A percentile compares a stretch with the other conserved stretches of the same genome.
Conservation (phyloP, 2,113 vertebrate genomes). For the Pelvicachromis taeniatus region DNA sequence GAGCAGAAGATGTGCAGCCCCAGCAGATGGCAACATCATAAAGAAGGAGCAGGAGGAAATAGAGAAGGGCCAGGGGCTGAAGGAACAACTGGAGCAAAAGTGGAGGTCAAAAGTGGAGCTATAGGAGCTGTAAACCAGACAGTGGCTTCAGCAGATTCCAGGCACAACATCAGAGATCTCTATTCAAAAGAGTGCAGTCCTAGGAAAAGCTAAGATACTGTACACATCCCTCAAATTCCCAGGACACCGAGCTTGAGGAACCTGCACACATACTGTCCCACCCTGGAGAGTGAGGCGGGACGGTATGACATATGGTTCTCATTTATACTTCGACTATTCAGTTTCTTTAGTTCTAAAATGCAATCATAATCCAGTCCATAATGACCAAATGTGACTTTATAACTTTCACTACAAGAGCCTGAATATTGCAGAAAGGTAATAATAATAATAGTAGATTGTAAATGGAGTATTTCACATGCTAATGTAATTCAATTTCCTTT, state of each 20-base stretch:
- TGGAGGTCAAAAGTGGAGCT: not conserved
- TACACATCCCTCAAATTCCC: not conserved
- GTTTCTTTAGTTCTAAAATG: not conserved
- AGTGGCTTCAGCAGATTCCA: not conserved
- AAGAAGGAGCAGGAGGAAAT: not conserved
- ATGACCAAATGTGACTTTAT: not conserved
- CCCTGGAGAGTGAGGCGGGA: too few species aligned
- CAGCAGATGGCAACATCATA: not conserved
- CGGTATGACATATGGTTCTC: not conserved
- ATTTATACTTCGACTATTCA: not conserved
- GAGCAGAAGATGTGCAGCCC: not conserved
- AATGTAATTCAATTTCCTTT: slow-evolving; percentile 27
- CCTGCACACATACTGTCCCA: not conserved
- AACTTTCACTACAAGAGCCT: not conserved
- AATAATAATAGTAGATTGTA: not conserved
- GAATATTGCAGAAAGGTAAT: slow-evolving; percentile 18
- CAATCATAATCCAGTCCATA: not conserved
- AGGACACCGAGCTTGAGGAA: not conserved
- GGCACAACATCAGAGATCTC: not conserved
- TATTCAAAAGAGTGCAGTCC: not conserved
- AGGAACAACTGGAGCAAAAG: not conserved
- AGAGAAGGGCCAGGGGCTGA: not conserved
- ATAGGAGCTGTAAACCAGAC: not conserved
- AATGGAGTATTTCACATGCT: slow-evolving; percentile 32
- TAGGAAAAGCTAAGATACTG: not conserved